phyloP scores from a whole-genome alignment of 2,113 vertebrate genomes.

The Megaceryle maxima region DNA sequence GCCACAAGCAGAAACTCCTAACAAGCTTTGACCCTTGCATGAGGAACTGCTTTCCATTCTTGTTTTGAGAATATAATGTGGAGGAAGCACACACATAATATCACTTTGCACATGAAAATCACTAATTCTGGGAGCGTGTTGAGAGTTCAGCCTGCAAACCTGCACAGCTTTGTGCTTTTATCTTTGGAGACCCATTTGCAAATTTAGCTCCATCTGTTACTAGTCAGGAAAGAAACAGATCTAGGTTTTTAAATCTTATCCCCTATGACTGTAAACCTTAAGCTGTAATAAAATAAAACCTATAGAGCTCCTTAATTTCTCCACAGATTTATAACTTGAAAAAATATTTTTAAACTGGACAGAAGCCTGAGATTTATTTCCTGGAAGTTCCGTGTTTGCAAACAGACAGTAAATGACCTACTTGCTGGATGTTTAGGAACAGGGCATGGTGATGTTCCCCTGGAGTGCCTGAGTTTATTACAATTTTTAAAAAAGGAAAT shows the following conservation, averaged over 20 bases:
- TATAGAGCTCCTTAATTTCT: not conserved
- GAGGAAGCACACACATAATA: not conserved
- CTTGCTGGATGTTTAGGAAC: not conserved
- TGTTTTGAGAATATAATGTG: no score
- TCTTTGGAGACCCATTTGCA: not conserved
- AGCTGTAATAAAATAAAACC: not conserved
- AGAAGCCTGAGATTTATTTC: not conserved
- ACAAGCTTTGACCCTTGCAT: fast-evolving
- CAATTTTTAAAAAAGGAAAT: no score
- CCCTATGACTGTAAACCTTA: not conserved
- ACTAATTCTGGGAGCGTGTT: fast-evolving
- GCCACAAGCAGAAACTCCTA: not conserved
- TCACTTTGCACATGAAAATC: fast-evolving
- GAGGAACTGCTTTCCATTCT: not conserved
- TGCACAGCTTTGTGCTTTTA: not conserved
- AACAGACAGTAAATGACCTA: not conserved
- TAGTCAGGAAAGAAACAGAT: not conserved
- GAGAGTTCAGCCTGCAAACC: not conserved
- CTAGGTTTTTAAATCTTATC: not conserved
- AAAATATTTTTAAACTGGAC: not conserved
- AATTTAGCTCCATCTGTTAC: not conserved
- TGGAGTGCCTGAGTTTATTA: not conserved
- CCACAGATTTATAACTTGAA: not conserved
- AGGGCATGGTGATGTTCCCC: not conserved
- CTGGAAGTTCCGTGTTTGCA: not conserved